A percentile compares a stretch with the other conserved stretches of the same genome.
phyloP scores from a whole-genome alignment of 2,797 vertebrate species.

The Calcarius lapponicus region DNA sequence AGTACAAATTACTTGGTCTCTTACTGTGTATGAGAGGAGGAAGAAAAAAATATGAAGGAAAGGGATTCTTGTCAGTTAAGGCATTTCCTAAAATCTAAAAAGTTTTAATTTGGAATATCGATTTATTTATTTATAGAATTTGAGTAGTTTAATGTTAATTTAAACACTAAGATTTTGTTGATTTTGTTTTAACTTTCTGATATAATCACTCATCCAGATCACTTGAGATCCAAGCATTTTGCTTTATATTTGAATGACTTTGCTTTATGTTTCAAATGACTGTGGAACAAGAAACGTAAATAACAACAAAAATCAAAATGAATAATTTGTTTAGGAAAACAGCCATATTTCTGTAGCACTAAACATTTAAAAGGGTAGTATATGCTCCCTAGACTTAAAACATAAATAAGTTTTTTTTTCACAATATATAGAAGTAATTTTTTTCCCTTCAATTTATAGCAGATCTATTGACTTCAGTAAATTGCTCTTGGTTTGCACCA shows the following conservation, averaged over 20 bases:
- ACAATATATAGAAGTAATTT: not conserved
- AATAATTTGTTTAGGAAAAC: not conserved
- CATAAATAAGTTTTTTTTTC: not conserved
- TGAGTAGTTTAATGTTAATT: not conserved
- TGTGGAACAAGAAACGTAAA: not conserved
- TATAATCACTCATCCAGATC: not conserved
- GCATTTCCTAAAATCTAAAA: not conserved
- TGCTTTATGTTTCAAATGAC: not conserved
- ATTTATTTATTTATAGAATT: not conserved
- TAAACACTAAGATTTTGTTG: not conserved
- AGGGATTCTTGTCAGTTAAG: not conserved
- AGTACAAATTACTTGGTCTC: not conserved
- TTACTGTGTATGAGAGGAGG: not conserved
- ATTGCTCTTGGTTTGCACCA: not conserved
- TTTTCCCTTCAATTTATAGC: not conserved
- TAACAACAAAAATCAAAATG: not conserved
- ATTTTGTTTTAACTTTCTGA: not conserved
- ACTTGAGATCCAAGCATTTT: not conserved
- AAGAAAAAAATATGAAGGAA: not conserved
- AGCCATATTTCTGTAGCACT: not conserved
- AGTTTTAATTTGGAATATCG: not conserved
- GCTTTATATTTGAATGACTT: not conserved
- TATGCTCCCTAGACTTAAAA: not conserved
- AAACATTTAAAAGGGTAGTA: not conserved
- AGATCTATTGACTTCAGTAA: conserved; percentile 13